These are phyloP conservation scores for Sebastes jordani DNA, from an alignment of 2,797 vertebrate genomes.

Conservation along the genomic window DNA sequence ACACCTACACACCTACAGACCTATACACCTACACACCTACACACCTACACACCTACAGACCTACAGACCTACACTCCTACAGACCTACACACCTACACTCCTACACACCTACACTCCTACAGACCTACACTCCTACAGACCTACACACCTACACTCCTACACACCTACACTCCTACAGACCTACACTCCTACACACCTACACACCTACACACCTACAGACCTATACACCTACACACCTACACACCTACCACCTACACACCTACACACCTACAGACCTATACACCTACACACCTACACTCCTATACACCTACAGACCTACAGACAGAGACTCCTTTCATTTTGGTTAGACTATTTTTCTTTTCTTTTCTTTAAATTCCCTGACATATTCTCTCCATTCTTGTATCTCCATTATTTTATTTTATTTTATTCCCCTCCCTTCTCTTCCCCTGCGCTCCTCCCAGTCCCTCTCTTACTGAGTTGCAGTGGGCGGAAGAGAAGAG, in stretches of 20 bases:
- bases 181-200: accelerated
- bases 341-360: not conserved
- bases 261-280: not conserved
- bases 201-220: accelerated
- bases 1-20: too few species aligned
- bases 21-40: too few species aligned
- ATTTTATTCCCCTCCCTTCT: not conserved
- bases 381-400: not conserved
- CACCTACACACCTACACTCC: too few species aligned
- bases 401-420: not conserved
- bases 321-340: not conserved
- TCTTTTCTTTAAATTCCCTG: not conserved
- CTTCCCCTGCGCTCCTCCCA: not conserved
- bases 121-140: accelerated
- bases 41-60: accelerated
- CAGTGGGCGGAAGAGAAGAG: not conserved
- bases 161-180: accelerated
- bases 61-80: too few species aligned
- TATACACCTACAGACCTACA: too few species aligned
- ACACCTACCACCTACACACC: accelerated
- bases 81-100: too few species aligned
- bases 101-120: too few species aligned
- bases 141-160: accelerated
- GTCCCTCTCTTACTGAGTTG: not conserved
- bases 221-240: accelerated